Evolutionary conservation across 2,888 invertebrate genomes (phyloP).

Genomic region (Acheta domesticus): DNA sequence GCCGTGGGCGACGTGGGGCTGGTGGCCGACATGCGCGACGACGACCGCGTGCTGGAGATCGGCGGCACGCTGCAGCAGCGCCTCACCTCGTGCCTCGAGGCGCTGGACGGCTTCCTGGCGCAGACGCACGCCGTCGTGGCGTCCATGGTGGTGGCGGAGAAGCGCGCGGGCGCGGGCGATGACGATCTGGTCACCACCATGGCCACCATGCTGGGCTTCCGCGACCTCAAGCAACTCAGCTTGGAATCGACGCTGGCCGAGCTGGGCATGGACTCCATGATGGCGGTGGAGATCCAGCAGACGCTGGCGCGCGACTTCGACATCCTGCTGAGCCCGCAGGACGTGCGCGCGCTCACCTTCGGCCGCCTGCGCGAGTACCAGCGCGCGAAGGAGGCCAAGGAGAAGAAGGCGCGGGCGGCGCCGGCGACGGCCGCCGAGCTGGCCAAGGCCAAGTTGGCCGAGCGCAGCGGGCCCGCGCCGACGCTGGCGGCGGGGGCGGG

Average conservation of each 20-base stretch:
- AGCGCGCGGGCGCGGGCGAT: slow-evolving; percentile 44
- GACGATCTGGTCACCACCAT: not conserved
- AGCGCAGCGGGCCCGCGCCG: no score
- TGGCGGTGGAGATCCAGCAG: slow-evolving; percentile 95
- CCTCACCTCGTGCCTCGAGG: slow-evolving; percentile 74
- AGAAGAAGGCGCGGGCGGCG: not conserved
- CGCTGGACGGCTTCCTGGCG: slow-evolving; percentile 65
- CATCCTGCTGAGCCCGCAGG: slow-evolving; percentile 78
- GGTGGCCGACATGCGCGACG: slow-evolving; percentile 54
- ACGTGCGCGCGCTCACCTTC: slow-evolving; percentile 77
- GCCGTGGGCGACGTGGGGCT: slow-evolving; percentile 67
- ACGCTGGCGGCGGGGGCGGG: not conserved
- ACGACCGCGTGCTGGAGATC: slow-evolving; percentile 4
- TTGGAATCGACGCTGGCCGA: slow-evolving; percentile 66
- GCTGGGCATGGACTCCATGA: slow-evolving; percentile 94
- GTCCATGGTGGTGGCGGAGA: slow-evolving; percentile 85
- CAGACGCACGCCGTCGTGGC: slow-evolving; percentile 64
- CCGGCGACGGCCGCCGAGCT: not conserved
- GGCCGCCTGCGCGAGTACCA: slow-evolving; percentile 43
- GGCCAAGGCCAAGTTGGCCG: not conserved
- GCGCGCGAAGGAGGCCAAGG: not conserved
- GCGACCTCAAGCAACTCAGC: slow-evolving; percentile 66
- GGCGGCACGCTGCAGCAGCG: slow-evolving; percentile 82
- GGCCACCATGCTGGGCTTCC: slow-evolving; percentile 37
- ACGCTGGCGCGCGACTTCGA: slow-evolving; percentile 86